A percentile compares a stretch with the other conserved stretches of the same genome.
Evolutionary conservation across 2,113 vertebrate genomes (phyloP).

Genomic region (Cyanistes caeruleus): DNA sequence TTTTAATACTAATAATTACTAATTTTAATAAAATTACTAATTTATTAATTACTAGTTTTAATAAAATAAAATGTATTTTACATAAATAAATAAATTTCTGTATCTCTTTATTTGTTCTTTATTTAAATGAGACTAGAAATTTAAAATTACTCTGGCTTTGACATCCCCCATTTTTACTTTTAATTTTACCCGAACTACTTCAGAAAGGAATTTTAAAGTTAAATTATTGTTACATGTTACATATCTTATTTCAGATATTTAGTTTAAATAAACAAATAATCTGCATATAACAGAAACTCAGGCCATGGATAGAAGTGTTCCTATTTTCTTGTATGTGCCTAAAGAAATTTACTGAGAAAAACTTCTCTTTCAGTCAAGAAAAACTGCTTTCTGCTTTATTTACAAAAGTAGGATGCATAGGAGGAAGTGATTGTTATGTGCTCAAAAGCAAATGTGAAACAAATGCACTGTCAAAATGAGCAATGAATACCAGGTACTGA

Average conservation of each 20-base stretch:
- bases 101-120: background rate
- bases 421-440: background rate
- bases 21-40: no score
- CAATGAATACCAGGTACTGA: background rate
- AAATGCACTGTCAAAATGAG: conserved; percentile 2
- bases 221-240: background rate
- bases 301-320: background rate
- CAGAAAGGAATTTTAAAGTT: background rate
- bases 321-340: background rate
- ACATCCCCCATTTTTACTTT: background rate
- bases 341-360: background rate
- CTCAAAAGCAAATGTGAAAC: background rate
- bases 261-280: background rate
- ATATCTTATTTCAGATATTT: background rate
- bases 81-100: background rate
- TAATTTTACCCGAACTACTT: background rate
- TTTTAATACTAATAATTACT: no score
- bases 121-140: background rate
- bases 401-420: background rate
- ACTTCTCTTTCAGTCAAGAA: background rate
- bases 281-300: background rate
- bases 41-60: no score
- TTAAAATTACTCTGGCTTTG: background rate
- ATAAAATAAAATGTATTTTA: no score
- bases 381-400: background rate